Percentiles rank a stretch among this genome's conserved stretches.
phyloP scores from a whole-genome alignment of 2,797 vertebrate genomes.

The Pangasius djambal region DNA sequence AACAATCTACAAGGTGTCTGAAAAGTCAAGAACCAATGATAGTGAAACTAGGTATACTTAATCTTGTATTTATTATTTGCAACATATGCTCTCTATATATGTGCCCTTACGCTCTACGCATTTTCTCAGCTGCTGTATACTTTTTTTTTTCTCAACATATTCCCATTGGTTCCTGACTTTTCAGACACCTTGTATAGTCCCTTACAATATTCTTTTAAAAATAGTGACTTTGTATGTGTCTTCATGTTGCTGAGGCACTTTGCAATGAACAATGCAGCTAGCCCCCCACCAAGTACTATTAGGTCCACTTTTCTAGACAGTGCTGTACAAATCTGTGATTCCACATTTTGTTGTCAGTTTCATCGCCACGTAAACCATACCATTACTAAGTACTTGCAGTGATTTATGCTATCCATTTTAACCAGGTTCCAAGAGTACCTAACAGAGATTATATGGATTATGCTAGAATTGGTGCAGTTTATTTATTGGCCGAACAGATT shows the following conservation, averaged over 20 bases:
- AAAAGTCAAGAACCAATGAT: neutral
- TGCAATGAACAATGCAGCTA: neutral
- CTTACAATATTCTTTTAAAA: neutral
- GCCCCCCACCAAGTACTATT: neutral
- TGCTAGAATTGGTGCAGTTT: neutral
- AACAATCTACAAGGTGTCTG: neutral
- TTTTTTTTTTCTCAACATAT: neutral
- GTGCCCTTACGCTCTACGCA: neutral
- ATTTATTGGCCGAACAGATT: neutral
- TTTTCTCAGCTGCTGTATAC: neutral
- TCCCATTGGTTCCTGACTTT: neutral
- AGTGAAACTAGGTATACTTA: neutral
- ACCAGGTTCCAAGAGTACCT: neutral
- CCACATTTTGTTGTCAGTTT: neutral
- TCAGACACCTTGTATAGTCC: neutral
- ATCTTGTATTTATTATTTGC: neutral
- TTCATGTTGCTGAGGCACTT: neutral
- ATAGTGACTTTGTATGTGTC: neutral
- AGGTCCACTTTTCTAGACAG: neutral
- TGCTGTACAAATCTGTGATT: neutral
- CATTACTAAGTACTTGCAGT: neutral
- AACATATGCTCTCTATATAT: neutral
- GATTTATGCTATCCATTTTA: neutral
- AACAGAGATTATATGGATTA: neutral
- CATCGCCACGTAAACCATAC: neutral